Evolutionary conservation across 1,140 invertebrate genomes (phyloP), one percentile per base, ranked within the genome.

Genomic region (Hypothenemus hampei): DNA sequence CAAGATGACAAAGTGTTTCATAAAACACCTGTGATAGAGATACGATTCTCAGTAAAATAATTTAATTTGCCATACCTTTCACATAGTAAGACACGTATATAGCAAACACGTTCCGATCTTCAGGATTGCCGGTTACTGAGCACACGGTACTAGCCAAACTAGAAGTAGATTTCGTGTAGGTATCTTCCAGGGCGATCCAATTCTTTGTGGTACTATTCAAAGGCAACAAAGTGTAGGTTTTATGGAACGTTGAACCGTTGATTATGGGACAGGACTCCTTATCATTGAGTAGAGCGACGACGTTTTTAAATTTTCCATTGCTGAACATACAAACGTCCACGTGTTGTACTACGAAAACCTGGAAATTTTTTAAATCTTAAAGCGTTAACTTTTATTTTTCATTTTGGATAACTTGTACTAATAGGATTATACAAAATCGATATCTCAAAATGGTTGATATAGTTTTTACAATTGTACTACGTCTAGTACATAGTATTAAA

Each of bases 281-380:
- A 11, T 81, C 83, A 59, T 91, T 90, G 16, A 93, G 75, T 43
- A 89, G 78, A 1, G 95, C 95, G 0, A 99, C 95, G 1, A 94
- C 85, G 71, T 97, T 98, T 74, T 98, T 98, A 75, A 99, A 99
- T 73, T 97, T 97, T 0, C 96, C 96, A 62, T 96, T 97, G 47
- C 93, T 96, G 74, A 98, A 99, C 82, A 99, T 94, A 73, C 95
- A 97, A 0, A 99, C 97, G 69, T 98, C 96, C 3, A 98, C 95
- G 73, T 96, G 90, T 75, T 99, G 96, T 3, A 96, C 85, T 33
- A 97, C 85, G 58, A 89, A 80, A 11, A 87, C 81, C 90, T 91
- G 71, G 0, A 55, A 58, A 3, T 11, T 31, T 13, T 8, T 31
- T 31, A 11, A 31, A 31, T 31, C n/a, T n/a, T n/a, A 13, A 31